Evolutionary conservation across 2,888 invertebrate genomes (phyloP), one percentile per base, ranked within the genome.

Genomic region (Caenorhabditis sp.): DNA sequence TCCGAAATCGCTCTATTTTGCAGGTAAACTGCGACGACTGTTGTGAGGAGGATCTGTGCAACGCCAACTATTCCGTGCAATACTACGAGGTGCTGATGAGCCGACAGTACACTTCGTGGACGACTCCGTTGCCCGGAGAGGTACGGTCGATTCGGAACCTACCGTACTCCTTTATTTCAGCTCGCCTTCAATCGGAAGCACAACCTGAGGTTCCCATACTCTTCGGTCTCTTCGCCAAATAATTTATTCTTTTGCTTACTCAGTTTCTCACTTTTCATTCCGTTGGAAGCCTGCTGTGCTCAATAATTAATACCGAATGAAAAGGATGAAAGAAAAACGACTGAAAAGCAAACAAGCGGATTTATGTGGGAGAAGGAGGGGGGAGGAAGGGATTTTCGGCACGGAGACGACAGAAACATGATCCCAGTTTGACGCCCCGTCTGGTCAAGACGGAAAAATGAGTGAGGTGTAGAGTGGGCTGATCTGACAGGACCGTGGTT

Each of bases 21-120:
- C 58, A 83, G 85, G 85, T 86, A n/a, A 87, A 85, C 41, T 87
- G 87, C 48, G 81, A 85, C 56, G 85, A 86, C 46, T 87, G 87
- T 50, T 87, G 87, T 58, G 78, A 82, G 24, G 77, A 76, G 8
- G 83, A 85, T 59, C 65, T 83, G 24, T 87, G 87, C 70, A 87
- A 87, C 68, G 56, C 70, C 13, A 83, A 87, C 41, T 85, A 79
- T 43, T 83, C 83, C 17, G 80, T 87, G 9, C 81, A 83, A 22
- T 87, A 83, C 56, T 87, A 86, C 63, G 68, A 81, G 30, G 78
- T 72, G 20, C 45, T 78, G 37, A 81, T 81, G 79, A 70, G 72
- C 30, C 53, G 81, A 30, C 85, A 87, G 62, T 83, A 84, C 76
- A 86, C 85, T 9, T 80, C 78, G 20, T 87, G 87, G 87, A 80